Evolutionary conservation across 1,140 invertebrate species (phyloP).

Genomic region (Drosophila persimilis): DNA sequence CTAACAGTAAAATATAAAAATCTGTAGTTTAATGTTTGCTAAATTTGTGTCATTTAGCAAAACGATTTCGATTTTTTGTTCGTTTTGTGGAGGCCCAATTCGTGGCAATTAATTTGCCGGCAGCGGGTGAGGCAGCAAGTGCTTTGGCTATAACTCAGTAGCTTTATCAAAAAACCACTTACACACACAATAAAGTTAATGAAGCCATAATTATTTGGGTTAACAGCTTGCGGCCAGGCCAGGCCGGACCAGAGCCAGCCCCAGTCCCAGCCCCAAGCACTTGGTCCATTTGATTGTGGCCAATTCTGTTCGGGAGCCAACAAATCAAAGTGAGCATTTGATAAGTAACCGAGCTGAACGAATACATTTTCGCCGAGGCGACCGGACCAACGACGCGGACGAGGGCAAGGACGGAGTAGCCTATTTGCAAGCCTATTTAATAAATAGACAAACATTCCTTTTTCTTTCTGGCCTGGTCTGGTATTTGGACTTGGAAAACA

Average conservation of each 20-base stretch:
- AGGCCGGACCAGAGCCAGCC: slow-evolving; percentile 25
- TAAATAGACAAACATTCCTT: slow-evolving; percentile 64
- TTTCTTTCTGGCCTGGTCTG: background rate
- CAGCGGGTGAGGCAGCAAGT: slow-evolving; percentile 33
- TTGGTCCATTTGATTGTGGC: slow-evolving; percentile 57
- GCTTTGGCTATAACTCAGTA: slow-evolving; percentile 67
- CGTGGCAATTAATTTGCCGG: slow-evolving; percentile 58
- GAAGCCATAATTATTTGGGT: slow-evolving; percentile 82
- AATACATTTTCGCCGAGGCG: slow-evolving; percentile 24
- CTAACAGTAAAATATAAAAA: slow-evolving; percentile 32
- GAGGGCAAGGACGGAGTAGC: background rate
- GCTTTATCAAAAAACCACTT: slow-evolving; percentile 80
- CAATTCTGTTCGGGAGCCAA: slow-evolving; percentile 55
- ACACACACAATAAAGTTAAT: slow-evolving; percentile 81
- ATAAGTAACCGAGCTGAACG: slow-evolving; percentile 58
- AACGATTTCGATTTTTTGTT: slow-evolving; percentile 58
- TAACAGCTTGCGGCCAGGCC: slow-evolving; percentile 70
- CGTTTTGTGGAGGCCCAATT: slow-evolving; percentile 42
- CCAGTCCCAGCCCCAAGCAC: background rate
- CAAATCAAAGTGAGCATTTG: slow-evolving; percentile 70
- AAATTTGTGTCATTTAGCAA: slow-evolving; percentile 70
- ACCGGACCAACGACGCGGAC: background rate
- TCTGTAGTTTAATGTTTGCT: slow-evolving; percentile 72
- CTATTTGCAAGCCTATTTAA: slow-evolving; percentile 78
- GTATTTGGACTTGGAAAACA: slow-evolving; percentile 18